Evolutionary conservation across 2,797 vertebrate genomes (phyloP).

Genomic region (Pseudopleuronectes americanus): DNA sequence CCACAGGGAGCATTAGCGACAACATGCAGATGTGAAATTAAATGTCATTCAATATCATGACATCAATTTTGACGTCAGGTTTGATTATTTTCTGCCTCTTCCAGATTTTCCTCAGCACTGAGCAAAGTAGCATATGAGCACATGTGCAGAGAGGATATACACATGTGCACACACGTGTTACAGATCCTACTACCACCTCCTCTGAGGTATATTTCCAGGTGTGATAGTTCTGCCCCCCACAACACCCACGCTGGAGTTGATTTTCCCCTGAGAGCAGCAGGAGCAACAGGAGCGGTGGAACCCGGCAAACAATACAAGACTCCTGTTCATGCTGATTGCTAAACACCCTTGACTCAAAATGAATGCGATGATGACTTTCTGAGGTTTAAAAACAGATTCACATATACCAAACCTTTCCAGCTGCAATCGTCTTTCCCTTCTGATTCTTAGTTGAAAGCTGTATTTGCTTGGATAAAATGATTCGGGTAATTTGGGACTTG

Average conservation of each 20-base stretch:
- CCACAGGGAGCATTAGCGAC: background rate
- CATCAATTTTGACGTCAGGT: background rate
- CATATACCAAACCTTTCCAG: background rate
- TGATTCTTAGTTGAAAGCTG: conserved; percentile 9
- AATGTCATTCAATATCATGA: background rate
- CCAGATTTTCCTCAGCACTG: background rate
- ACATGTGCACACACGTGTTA: background rate
- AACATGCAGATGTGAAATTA: background rate
- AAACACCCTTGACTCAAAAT: background rate
- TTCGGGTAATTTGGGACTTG: conserved; percentile 59
- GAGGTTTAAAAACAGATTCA: conserved; percentile 1
- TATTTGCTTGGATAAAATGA: conserved; percentile 49
- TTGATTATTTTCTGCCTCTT: background rate
- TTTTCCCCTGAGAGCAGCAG: conserved; percentile 21
- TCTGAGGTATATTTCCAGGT: conserved; percentile 16
- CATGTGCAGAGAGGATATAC: background rate
- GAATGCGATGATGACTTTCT: background rate
- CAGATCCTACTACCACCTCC: background rate
- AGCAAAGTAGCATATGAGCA: background rate
- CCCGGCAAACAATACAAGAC: background rate
- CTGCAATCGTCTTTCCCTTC: background rate
- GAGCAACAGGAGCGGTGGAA: conserved; percentile 2
- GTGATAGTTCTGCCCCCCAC: conserved; percentile 5
- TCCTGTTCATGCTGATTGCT: background rate
- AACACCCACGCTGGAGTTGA: conserved; percentile 20